Base-by-base conservation (phyloP, 1,140 invertebrate species). In the Sitophilus oryzae region DNA sequence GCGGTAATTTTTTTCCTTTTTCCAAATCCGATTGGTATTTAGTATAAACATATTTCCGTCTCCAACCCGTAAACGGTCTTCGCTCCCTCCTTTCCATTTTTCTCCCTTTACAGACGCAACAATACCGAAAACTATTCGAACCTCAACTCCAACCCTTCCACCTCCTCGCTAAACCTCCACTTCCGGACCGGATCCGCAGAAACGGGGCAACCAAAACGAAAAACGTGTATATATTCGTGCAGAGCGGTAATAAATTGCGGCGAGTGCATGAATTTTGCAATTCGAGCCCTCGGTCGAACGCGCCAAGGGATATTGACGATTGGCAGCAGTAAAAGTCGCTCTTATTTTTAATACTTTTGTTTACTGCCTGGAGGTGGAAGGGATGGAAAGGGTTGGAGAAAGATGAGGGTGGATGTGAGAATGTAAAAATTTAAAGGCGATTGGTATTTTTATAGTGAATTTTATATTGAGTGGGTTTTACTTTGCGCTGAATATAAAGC, bases 251-350 rank as follows among this genome's bases (percentile, higher is more conserved):
- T 52, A 52, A 52, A 42, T 52, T 52, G 49, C 38, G 49, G 49
- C 49, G 38, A 52, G 35, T 52, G 49, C 41, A 52, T 52, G 50
- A 52, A 52, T 52, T 52, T 52, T 44, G 50, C 50, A 52, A 52
- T 52, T 52, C 30, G n/a, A n/a, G n/a, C 44, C 50, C 50, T 35
- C 22, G 50, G 44, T n/a, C n/a, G 44, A 52, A 52, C 21, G 50
- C 20, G 51, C 37, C 44, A 53, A 53, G 51, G 41, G 38, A 41
- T 53, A 25, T 19, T 53, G 44, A 40, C 20, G 48, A 11, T 19
- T 38, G 19, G n/a, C 16, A 35, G 25, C 23, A 45, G 37, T 45
- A 53, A 53, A 53, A 45, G 30, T 16, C 42, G 1, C 35, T 53
- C 46, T 45, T 43, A 43, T 45, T n/a, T n/a, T n/a, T n/a, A n/a